A percentile compares a stretch with the other conserved stretches of the same genome.
Evolutionary conservation across 2,797 vertebrate genomes (phyloP).

Genomic region (Staurois parvus): DNA sequence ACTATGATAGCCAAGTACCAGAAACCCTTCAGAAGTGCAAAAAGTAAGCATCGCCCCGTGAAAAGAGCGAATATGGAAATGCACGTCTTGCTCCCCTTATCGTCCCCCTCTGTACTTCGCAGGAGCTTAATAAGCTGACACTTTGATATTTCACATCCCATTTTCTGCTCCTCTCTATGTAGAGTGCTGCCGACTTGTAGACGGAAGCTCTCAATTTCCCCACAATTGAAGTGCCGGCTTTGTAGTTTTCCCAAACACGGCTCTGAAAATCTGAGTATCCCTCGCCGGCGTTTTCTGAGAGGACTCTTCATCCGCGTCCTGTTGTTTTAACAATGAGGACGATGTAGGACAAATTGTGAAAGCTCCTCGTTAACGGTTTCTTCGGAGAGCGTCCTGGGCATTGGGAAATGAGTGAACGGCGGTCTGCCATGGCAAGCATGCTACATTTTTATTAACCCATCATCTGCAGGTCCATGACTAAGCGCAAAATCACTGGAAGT

Average conservation of each 20-base stretch:
- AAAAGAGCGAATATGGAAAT: conserved; percentile 8
- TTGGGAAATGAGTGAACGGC: too few relatives aligned
- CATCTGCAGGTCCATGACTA: too few relatives aligned
- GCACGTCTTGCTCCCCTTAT: neutral
- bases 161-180: conserved; percentile 9
- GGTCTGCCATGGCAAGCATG: too few relatives aligned
- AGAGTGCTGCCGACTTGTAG: conserved; percentile 1
- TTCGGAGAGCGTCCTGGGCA: too few relatives aligned
- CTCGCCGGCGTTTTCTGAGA: neutral
- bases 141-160: conserved; percentile 3
- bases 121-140: conserved; percentile 19
- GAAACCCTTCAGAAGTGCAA: neutral
- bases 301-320: neutral
- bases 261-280: neutral
- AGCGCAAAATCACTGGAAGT: too few relatives aligned
- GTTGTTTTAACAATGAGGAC: neutral
- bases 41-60: neutral
- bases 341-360: too few relatives aligned
- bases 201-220: neutral
- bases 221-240: neutral
- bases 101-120: neutral
- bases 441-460: too few relatives aligned
- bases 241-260: neutral
- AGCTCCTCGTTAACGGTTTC: too few relatives aligned
- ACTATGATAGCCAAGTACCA: neutral